Evolutionary conservation across 2,888 invertebrate species (phyloP).

Genomic region (Drosophila seclusa): DNA sequence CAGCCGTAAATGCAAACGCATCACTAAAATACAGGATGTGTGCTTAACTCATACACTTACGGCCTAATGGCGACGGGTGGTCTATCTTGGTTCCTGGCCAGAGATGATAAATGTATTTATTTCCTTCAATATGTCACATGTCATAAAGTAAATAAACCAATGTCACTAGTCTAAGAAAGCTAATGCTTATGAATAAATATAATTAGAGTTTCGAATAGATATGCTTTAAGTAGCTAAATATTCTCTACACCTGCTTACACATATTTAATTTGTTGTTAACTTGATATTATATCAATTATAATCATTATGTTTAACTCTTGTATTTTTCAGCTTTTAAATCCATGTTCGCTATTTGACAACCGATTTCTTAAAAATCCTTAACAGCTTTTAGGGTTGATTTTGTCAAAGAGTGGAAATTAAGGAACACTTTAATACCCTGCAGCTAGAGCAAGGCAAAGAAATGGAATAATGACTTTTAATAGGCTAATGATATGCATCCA

Average conservation of each 20-base stretch:
- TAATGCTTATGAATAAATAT: conserved; percentile 16
- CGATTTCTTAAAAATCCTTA: not conserved
- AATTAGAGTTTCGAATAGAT: not conserved
- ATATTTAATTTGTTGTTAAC: not conserved
- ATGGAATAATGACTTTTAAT: not conserved
- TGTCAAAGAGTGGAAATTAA: not conserved
- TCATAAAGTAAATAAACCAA: conserved; percentile 26
- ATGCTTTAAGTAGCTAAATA: not conserved
- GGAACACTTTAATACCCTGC: not conserved
- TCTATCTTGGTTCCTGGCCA: conserved; percentile 69
- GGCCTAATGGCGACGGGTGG: conserved; percentile 77
- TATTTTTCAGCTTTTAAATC: not conserved
- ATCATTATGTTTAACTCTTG: not conserved
- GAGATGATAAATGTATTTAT: conserved; percentile 83
- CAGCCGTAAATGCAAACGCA: conserved; percentile 43
- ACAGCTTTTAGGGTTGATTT: conserved; percentile 6
- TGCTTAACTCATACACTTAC: conserved; percentile 45
- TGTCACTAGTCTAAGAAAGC: not conserved
- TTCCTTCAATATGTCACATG: conserved; percentile 65
- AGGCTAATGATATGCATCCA: not conserved
- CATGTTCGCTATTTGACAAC: conserved; percentile 2
- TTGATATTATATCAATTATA: not conserved
- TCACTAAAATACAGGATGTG: conserved; percentile 77
- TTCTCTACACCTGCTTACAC: not conserved
- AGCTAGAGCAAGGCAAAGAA: not conserved